phyloP scores from a whole-genome alignment of 1,140 invertebrate species.

The Pseudachorutes palmiensis region DNA sequence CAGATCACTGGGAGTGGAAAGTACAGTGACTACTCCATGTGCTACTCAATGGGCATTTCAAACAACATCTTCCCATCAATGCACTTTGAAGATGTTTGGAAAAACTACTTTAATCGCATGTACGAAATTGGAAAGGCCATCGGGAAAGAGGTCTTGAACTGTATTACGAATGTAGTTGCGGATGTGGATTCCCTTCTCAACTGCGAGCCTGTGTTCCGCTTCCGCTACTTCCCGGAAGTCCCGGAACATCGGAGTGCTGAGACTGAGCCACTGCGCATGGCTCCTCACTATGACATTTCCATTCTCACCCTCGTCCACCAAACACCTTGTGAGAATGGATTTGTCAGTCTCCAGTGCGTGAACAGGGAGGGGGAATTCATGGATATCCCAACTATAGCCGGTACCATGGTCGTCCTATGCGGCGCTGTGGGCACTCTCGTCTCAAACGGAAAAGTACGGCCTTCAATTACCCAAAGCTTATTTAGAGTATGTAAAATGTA shows the following conservation, averaged over 20 bases:
- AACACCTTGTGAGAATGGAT: constrained; percentile 4
- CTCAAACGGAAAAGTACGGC: not conserved
- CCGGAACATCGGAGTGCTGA: not conserved
- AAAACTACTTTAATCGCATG: not conserved
- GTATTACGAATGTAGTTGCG: not conserved
- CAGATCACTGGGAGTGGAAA: not conserved
- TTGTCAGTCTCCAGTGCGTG: not conserved
- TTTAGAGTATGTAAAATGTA: too few species aligned
- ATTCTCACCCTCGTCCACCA: constrained; percentile 5
- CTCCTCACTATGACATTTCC: constrained; percentile 6
- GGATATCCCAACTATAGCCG: not conserved
- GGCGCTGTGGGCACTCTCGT: not conserved
- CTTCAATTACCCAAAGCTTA: too few species aligned
- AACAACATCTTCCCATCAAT: not conserved
- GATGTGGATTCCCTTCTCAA: too few species aligned
- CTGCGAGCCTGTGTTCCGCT: not conserved
- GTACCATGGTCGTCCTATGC: not conserved
- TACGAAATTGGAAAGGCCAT: not conserved
- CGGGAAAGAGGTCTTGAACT: not conserved
- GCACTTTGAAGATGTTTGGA: not conserved
- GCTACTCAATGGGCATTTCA: not conserved
- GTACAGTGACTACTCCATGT: not conserved
- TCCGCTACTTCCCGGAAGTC: not conserved
- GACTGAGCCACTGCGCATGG: constrained; percentile 6
- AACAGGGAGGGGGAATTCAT: not conserved